A percentile compares a stretch with the other conserved stretches of the same genome.
phyloP scores from a whole-genome alignment of 1,140 invertebrate genomes.

The Holotrichia oblita region DNA sequence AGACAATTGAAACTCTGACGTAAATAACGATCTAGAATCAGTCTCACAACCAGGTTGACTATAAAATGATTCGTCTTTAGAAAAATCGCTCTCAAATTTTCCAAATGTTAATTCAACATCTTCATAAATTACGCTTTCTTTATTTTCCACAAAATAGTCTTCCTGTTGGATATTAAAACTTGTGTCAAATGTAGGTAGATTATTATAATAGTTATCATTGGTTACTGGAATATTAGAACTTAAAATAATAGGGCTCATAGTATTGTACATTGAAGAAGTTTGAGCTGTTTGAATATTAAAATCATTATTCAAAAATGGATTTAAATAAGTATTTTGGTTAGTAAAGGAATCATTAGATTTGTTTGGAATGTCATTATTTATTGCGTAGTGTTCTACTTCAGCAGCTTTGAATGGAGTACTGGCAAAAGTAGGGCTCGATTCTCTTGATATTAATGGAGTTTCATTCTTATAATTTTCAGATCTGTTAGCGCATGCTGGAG shows the following conservation, averaged over 20 bases:
- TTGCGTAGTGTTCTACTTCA: not conserved
- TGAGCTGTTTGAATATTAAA: constrained; percentile 43
- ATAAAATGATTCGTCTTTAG: not conserved
- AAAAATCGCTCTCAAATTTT: constrained; percentile 27
- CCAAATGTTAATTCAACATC: constrained; percentile 42
- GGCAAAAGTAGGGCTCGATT: constrained; percentile 10
- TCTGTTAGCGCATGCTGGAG: not conserved
- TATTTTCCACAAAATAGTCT: not conserved
- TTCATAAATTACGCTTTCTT: constrained; percentile 40
- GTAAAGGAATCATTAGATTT: constrained; percentile 28
- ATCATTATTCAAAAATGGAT: constrained; percentile 51
- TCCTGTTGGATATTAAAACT: constrained; percentile 47
- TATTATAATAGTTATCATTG: constrained; percentile 21
- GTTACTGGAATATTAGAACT: constrained; percentile 41
- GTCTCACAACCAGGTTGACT: not conserved
- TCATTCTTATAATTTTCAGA: constrained; percentile 29
- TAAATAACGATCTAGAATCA: constrained; percentile 12
- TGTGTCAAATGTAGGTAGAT: not conserved
- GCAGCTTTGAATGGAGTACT: constrained; percentile 13
- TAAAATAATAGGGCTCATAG: constrained; percentile 42
- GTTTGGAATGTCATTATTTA: constrained; percentile 23
- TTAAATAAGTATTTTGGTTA: constrained; percentile 31
- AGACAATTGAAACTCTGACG: not conserved
- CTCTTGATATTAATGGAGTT: constrained; percentile 25
- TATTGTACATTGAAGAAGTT: constrained; percentile 52